Evolutionary conservation across 1,140 invertebrate genomes (phyloP), one percentile per base, ranked within the genome.

Genomic region (Mycetomoellerius zeteki): DNA sequence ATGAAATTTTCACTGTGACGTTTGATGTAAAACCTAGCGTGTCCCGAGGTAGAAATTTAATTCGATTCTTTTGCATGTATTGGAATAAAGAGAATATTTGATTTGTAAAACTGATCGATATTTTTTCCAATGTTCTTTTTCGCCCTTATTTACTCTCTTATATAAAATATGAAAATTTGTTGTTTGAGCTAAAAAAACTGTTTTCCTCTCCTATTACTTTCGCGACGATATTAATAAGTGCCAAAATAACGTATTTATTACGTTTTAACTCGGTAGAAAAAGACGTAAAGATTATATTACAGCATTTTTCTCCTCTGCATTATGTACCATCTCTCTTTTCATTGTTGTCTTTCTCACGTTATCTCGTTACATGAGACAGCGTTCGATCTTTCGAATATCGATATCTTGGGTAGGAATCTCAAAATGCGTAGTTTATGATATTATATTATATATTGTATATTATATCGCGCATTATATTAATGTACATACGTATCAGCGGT

Each of bases 391-490:
- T 69, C 64, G 24, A 5, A 16, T 71, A 5, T 7, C 47, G 43
- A 60, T 21, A 27, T 60, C 84, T 86, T 86, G 85, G 87, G 76
- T 84, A 21, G 89, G 78, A 73, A 80, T 62, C 62, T 89, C 78
- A 77, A 78, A 58, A 69, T 75, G 85, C 85, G 69, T 90, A 91
- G 76, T 85, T 88, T 91, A 91, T 91, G 81, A 85, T 76, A 88
- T 69, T 75, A 80, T 87, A 84, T 90, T 88, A 91, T 85, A 86
- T 85, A 89, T 81, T 89, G 78, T 87, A 87, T 87, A 87, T 89
- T 72, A 75, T 81, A 92, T 90, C 82, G 72, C 33, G 75, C 58
- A 89, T 90, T 88, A 82, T 89, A 90, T 87, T 91, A 86, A 91
- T 85, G 75, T 92, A 85, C 86, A 78, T 89, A 91, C 86, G 85